A percentile compares a stretch with the other conserved stretches of the same genome.
phyloP scores from a whole-genome alignment of 1,140 invertebrate genomes.

The Rhopalosiphum padi region DNA sequence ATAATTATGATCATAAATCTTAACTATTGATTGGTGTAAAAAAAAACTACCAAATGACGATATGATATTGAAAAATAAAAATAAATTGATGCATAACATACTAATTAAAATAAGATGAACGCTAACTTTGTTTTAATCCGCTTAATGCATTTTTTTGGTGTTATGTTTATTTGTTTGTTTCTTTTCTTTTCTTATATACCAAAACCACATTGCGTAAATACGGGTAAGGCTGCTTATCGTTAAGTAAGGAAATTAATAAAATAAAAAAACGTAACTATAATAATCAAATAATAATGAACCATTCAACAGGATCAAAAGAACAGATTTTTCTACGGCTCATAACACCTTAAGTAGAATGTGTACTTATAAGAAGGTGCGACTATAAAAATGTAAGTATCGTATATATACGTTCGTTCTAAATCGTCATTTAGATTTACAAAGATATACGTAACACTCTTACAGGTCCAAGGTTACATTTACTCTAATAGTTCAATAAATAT shows the following conservation, averaged over 20 bases:
- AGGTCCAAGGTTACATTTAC: background rate
- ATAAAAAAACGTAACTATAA: background rate
- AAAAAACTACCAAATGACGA: background rate
- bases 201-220: background rate
- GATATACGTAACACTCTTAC: background rate
- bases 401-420: constrained; percentile 6
- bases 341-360: constrained; percentile 13
- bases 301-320: background rate
- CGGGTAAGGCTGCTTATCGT: background rate
- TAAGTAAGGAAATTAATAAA: background rate
- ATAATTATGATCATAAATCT: background rate
- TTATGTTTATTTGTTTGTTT: background rate
- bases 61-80: background rate
- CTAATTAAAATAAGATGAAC: background rate
- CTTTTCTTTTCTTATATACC: background rate
- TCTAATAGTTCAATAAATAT: background rate
- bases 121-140: background rate
- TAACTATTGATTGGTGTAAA: background rate
- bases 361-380: background rate
- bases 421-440: constrained; percentile 20
- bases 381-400: background rate
- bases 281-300: background rate
- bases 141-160: background rate
- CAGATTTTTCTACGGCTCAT: constrained; percentile 17
- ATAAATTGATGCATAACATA: background rate